phyloP scores from a whole-genome alignment of 2,888 invertebrate species.

The Cataglyphis cursor region DNA sequence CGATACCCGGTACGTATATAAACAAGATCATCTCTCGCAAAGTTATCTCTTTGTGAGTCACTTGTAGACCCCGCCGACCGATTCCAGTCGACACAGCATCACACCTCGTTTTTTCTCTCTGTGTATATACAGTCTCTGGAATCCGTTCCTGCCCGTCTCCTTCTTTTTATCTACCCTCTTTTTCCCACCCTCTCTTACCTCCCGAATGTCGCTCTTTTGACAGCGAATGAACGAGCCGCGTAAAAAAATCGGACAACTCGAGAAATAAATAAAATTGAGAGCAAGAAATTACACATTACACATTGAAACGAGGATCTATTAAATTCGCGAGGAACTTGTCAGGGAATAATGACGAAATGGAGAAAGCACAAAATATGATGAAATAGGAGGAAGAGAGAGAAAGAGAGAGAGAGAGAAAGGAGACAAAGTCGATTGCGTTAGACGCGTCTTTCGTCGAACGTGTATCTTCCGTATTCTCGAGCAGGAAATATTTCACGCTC shows the following conservation, averaged over 20 bases:
- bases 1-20: constrained; percentile 92
- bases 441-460: constrained; percentile 27
- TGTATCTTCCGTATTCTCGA: constrained; percentile 35
- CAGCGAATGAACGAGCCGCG: constrained; percentile 40
- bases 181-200: neutral
- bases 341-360: constrained; percentile 37
- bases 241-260: constrained; percentile 31
- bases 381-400: neutral
- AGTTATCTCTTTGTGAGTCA: constrained; percentile 58
- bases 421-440: constrained; percentile 35
- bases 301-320: neutral
- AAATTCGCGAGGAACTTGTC: neutral
- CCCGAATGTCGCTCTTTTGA: constrained; percentile 41
- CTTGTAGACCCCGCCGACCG: neutral
- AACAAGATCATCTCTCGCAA: constrained; percentile 79
- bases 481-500: constrained; percentile 48
- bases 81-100: constrained; percentile 5
- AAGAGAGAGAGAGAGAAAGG: neutral
- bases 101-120: neutral
- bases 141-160: neutral
- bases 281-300: neutral
- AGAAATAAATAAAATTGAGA: neutral
- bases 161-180: neutral
- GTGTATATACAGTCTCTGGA: constrained; percentile 7
- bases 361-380: constrained; percentile 31